Evolutionary conservation across 2,888 invertebrate species (phyloP).

Genomic region (Epirrita christyi): DNA sequence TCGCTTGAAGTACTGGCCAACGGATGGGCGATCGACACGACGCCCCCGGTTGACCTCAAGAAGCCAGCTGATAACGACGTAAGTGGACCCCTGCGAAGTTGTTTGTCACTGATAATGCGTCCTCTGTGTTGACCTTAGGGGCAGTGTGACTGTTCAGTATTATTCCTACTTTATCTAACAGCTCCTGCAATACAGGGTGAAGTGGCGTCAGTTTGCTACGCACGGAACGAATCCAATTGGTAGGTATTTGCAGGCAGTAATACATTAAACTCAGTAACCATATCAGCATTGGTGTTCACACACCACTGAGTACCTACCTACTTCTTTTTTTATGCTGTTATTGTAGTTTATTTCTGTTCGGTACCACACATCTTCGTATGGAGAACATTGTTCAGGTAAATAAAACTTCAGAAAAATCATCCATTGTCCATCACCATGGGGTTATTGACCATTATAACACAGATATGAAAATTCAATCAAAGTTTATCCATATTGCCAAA

Average conservation of each 20-base stretch:
- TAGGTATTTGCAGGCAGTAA: not conserved
- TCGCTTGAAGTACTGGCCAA: constrained; percentile 61
- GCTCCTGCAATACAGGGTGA: constrained; percentile 32
- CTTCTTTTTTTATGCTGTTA: not conserved
- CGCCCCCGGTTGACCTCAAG: constrained; percentile 74
- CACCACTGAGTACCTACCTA: no score
- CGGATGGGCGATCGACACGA: constrained; percentile 79
- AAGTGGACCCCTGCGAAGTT: constrained; percentile 79
- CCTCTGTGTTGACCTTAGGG: constrained; percentile 60
- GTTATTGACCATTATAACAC: no score
- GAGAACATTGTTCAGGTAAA: constrained; percentile 36
- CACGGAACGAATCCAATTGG: constrained; percentile 4
- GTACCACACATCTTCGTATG: constrained; percentile 4
- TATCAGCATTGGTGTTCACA: not conserved
- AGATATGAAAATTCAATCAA: no score
- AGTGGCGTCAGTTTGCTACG: constrained; percentile 31
- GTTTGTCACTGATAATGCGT: constrained; percentile 70
- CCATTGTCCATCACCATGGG: not conserved
- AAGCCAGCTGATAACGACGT: constrained; percentile 71
- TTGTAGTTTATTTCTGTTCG: not conserved
- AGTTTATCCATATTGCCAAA: no score
- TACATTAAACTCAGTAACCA: not conserved
- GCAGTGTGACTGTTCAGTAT: constrained; percentile 36
- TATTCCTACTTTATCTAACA: constrained; percentile 43
- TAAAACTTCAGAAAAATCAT: not conserved